These are phyloP conservation scores for Pampusana beccarii DNA, from an alignment of 2,113 vertebrate species.

Conservation along the genomic window DNA sequence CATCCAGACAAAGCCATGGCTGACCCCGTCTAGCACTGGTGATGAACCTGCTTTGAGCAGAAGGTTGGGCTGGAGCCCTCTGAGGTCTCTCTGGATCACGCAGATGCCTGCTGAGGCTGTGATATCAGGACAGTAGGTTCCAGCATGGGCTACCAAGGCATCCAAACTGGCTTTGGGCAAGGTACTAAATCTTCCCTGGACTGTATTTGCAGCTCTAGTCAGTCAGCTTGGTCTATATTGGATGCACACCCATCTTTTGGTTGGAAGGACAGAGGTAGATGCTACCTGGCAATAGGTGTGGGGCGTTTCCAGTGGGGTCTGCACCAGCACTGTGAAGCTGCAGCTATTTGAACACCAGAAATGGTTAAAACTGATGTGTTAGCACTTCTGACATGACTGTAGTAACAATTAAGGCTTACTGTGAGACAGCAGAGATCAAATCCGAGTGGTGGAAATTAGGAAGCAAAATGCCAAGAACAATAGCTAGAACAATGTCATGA, in stretches of 20 bases:
- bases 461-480: constrained; percentile 39
- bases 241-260: background rate
- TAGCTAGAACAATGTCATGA: background rate
- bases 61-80: background rate
- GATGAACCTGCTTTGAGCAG: background rate
- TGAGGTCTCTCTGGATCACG: background rate
- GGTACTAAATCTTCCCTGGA: background rate
- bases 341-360: background rate
- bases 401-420: background rate
- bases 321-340: background rate
- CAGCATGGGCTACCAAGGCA: background rate
- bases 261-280: background rate
- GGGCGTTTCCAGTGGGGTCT: background rate
- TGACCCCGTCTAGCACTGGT: accelerated
- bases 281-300: background rate
- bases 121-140: accelerated
- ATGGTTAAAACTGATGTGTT: background rate
- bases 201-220: background rate
- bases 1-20: background rate
- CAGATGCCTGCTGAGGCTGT: background rate
- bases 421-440: background rate
- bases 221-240: background rate
- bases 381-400: background rate
- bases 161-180: background rate
- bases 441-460: background rate